These are phyloP conservation scores for Nannobrachium achirus DNA, from an alignment of 2,113 vertebrate genomes.

Conservation along the genomic window DNA sequence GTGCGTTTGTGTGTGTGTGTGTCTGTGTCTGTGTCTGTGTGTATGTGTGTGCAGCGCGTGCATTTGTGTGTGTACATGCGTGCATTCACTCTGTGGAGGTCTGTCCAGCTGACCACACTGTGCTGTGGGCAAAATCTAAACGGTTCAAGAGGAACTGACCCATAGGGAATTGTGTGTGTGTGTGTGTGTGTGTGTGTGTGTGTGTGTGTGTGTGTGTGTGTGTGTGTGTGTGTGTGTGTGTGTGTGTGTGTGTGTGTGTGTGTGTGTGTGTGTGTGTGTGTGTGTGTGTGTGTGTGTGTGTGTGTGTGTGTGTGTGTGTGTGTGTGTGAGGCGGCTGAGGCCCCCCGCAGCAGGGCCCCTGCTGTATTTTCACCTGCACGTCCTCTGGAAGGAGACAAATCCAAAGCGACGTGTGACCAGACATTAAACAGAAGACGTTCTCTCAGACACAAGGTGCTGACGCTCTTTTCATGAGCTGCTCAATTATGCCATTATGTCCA, in stretches of 20 bases:
- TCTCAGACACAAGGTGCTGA: slow-evolving; percentile 47
- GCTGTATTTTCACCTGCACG: slow-evolving; percentile 23
- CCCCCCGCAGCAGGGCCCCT: slow-evolving; percentile 1
- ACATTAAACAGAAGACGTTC: slow-evolving; percentile 52
- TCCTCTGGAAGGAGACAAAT: slow-evolving; percentile 47
- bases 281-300: slow-evolving; percentile 14
- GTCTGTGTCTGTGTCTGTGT: neutral
- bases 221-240: neutral
- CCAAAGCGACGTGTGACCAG: slow-evolving; percentile 63
- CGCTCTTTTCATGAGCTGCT: slow-evolving; percentile 47
- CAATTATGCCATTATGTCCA: slow-evolving; percentile 69
- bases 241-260: neutral
- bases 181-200: neutral
- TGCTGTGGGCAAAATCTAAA: slow-evolving; percentile 54
- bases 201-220: slow-evolving; percentile 10
- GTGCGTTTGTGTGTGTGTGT: slow-evolving; percentile 12
- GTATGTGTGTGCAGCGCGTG: slow-evolving; percentile 8
- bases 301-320: neutral
- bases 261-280: slow-evolving; percentile 17
- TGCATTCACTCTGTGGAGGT: slow-evolving; percentile 46
- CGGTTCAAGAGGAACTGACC: slow-evolving; percentile 49
- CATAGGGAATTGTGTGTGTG: slow-evolving; percentile 20
- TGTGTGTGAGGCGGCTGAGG: too few relatives aligned
- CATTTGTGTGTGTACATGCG: neutral
- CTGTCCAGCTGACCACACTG: slow-evolving; percentile 10